Conservation (phyloP, 2,888 invertebrate species). For the Meloe dianella region DNA sequence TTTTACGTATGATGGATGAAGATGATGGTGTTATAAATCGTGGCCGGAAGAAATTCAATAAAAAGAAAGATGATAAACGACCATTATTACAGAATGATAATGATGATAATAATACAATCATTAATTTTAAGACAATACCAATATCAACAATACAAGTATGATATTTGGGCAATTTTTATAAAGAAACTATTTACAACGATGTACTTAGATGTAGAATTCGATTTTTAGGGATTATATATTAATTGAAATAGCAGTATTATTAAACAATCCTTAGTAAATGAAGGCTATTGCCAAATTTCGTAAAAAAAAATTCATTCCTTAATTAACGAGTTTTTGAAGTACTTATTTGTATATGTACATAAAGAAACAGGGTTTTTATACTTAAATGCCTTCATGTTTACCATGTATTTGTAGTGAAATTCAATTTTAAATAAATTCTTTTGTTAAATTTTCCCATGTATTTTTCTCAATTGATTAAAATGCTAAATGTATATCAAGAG, state of each 20-base stretch:
- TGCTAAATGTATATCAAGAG: neutral
- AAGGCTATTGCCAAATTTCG: conserved; percentile 1
- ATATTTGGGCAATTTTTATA: neutral
- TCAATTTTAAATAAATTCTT: neutral
- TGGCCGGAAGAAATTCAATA: conserved; percentile 48
- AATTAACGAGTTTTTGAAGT: neutral
- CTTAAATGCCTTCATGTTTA: neutral
- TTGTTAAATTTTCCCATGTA: neutral
- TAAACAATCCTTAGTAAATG: neutral
- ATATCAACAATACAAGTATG: conserved; percentile 48
- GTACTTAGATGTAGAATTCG: neutral
- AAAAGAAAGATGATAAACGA: conserved; percentile 60
- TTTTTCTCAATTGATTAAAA: neutral
- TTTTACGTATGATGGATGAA: conserved; percentile 79
- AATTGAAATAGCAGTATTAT: conserved; percentile 1
- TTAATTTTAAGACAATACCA: conserved; percentile 50
- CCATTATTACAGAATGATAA: conserved; percentile 59
- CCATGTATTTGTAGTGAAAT: neutral
- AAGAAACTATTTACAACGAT: neutral
- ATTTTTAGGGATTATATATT: neutral
- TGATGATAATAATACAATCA: conserved; percentile 55
- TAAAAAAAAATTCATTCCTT: neutral
- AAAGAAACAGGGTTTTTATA: conserved; percentile 1
- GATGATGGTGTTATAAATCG: conserved; percentile 71
- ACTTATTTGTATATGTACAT: conserved; percentile 1